Evolutionary conservation across 2,797 vertebrate species (phyloP).

Genomic region (Peromyscus eremicus): DNA sequence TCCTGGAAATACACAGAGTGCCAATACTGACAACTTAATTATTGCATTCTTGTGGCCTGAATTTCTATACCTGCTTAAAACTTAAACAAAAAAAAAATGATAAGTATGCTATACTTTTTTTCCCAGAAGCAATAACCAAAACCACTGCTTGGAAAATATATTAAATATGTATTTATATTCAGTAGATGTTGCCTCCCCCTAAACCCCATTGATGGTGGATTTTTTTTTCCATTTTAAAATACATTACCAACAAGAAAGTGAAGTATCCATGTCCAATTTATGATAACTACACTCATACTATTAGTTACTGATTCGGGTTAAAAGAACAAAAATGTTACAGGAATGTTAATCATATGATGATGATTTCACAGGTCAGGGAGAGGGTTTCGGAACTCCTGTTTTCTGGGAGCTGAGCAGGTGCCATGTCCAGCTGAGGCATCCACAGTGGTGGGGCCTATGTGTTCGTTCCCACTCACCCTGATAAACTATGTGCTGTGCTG

Average conservation of each 20-base stretch:
- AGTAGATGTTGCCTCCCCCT: background rate
- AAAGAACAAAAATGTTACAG: conserved; percentile 7
- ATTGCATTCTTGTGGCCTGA: background rate
- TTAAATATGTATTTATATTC: background rate
- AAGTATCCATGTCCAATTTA: conserved; percentile 15
- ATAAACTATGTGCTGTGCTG: conserved; percentile 10
- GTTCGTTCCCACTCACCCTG: background rate
- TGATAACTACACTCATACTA: background rate
- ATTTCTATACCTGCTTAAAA: background rate
- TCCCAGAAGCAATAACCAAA: background rate
- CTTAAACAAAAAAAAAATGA: background rate
- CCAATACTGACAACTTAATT: conserved; percentile 16
- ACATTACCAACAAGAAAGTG: conserved; percentile 33
- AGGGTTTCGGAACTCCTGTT: conserved; percentile 21
- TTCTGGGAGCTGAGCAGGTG: background rate
- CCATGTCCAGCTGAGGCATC: background rate
- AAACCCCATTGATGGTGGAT: background rate
- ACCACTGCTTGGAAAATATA: background rate
- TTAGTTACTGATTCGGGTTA: conserved; percentile 24
- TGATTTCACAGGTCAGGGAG: background rate
- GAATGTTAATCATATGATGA: background rate
- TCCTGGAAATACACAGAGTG: background rate
- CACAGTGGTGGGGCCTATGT: background rate
- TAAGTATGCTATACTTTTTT: background rate
- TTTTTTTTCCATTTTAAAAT: conserved; percentile 18